Evolutionary conservation across 2,888 invertebrate species (phyloP).

Genomic region (Parascotia fuliginaria): DNA sequence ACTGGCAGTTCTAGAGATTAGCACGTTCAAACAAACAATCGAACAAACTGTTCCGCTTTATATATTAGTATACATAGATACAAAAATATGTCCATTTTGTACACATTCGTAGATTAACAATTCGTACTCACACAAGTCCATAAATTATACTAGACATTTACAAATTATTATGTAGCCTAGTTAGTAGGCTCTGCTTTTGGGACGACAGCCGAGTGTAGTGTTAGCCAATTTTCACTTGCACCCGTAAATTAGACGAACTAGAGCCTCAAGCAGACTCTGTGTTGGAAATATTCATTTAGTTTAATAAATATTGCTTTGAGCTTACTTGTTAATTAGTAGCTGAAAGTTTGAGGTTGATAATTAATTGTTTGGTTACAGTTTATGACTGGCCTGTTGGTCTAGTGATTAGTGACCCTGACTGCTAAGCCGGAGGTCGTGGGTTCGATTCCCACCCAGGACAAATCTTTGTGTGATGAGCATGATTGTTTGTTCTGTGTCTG

Average conservation of each 20-base stretch:
- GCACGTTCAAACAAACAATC: too few relatives aligned
- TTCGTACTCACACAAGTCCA: background rate
- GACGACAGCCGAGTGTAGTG: slow-evolving; percentile 23
- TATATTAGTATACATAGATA: too few relatives aligned
- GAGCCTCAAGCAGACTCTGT: slow-evolving; percentile 6
- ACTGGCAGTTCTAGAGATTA: too few relatives aligned
- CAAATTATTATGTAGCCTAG: slow-evolving; percentile 10
- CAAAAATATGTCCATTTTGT: too few relatives aligned
- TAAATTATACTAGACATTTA: slow-evolving; percentile 14
- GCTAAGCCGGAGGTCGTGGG: too few relatives aligned
- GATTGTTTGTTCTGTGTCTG: too few relatives aligned
- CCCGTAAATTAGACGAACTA: slow-evolving; percentile 41
- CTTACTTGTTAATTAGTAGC: slow-evolving; percentile 14
- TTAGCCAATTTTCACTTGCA: slow-evolving; percentile 37
- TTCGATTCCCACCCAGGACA: too few relatives aligned
- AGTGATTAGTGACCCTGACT: too few relatives aligned
- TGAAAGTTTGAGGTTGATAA: slow-evolving; percentile 19
- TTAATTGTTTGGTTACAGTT: slow-evolving; percentile 2
- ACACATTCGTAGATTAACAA: too few relatives aligned
- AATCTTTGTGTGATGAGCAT: too few relatives aligned
- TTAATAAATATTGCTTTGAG: slow-evolving; percentile 19
- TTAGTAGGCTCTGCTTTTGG: slow-evolving; percentile 27
- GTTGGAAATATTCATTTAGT: slow-evolving; percentile 1
- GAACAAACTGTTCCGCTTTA: too few relatives aligned
- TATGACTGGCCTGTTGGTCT: too few relatives aligned